Conservation (phyloP, 2,113 vertebrate genomes). For the Nymphicus hollandicus region DNA sequence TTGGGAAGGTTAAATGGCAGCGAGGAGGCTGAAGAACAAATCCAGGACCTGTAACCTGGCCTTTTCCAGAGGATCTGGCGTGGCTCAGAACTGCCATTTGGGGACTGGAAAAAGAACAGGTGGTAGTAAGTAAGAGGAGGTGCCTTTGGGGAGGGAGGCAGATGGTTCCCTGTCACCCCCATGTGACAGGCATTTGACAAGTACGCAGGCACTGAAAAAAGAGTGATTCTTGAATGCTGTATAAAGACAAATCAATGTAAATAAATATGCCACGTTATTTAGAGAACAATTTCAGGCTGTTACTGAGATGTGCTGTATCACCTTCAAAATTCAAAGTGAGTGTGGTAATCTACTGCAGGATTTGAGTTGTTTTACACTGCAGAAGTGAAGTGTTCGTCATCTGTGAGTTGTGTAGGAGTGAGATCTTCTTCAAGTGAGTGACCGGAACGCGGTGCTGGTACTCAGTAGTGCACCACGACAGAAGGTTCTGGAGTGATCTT, state of each 20-base stretch:
- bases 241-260: neutral
- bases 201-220: neutral
- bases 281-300: neutral
- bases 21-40: neutral
- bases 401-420: neutral
- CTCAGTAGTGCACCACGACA: accelerated
- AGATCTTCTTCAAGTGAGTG: too few species aligned
- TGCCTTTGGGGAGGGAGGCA: conserved; percentile 8
- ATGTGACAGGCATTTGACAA: conserved; percentile 8
- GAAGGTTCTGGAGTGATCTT: neutral
- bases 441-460: accelerated
- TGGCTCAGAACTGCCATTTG: neutral
- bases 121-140: neutral
- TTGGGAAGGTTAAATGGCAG: neutral
- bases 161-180: conserved; percentile 42
- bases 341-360: neutral
- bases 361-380: neutral
- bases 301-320: neutral
- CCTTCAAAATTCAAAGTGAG: neutral
- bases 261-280: neutral
- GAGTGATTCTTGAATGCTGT: neutral
- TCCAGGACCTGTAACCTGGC: neutral
- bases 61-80: neutral
- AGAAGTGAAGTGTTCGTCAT: accelerated
- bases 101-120: conserved; percentile 38